These are phyloP conservation scores for Momotus momota DNA, from an alignment of 2,797 vertebrate genomes.

Conservation along the genomic window DNA sequence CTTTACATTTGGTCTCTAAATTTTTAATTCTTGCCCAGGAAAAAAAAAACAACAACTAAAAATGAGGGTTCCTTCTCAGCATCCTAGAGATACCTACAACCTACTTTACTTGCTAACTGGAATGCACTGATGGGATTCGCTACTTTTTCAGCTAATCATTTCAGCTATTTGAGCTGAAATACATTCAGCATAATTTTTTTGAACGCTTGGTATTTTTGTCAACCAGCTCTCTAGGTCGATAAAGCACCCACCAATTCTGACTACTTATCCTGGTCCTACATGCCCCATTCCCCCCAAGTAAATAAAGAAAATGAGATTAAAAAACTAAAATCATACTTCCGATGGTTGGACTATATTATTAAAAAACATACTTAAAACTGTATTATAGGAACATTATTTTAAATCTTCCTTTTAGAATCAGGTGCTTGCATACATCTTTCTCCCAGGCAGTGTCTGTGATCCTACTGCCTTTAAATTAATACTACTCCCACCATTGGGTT, in stretches of 20 bases:
- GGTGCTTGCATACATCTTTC: background rate
- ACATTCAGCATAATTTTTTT: background rate
- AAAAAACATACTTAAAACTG: background rate
- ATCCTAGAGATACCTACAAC: background rate
- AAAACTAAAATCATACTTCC: background rate
- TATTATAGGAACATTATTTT: background rate
- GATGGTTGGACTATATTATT: background rate
- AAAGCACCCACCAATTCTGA: background rate
- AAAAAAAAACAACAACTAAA: background rate
- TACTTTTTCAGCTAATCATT: background rate
- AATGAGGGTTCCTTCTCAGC: background rate
- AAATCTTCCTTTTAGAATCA: background rate
- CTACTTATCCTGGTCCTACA: background rate
- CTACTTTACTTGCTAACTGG: background rate
- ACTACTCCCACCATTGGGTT: background rate
- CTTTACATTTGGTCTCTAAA: background rate
- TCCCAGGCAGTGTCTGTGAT: background rate
- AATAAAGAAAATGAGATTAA: background rate
- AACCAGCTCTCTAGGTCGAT: background rate
- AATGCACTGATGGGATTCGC: background rate
- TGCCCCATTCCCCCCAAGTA: background rate
- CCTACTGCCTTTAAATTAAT: background rate
- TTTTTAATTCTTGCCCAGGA: background rate
- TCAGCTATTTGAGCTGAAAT: background rate
- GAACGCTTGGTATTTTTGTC: background rate